Conservation (phyloP, 2,888 invertebrate species). For the Neoitamus cyanurus region DNA sequence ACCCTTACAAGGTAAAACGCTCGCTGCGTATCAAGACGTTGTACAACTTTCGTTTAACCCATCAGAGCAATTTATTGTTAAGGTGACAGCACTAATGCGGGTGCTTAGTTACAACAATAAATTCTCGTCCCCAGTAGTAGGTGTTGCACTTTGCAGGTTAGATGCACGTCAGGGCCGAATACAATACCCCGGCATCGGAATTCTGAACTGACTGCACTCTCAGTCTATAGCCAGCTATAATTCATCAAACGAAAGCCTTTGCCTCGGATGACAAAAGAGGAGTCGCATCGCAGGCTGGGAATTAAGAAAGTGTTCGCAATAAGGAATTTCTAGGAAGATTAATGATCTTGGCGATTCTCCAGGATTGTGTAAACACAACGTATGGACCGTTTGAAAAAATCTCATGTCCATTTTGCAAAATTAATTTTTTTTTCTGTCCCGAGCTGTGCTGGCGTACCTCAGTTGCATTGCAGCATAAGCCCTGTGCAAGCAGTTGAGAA, state of each 20-base stretch:
- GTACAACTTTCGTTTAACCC: not conserved
- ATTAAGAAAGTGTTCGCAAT: not conserved
- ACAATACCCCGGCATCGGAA: not conserved
- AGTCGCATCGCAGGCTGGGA: not conserved
- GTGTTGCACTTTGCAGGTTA: not conserved
- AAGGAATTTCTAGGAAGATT: slow-evolving; percentile 5
- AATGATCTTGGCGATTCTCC: not conserved
- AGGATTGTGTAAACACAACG: not conserved
- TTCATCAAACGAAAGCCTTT: slow-evolving; percentile 1
- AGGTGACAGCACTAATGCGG: not conserved
- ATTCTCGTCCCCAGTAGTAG: not conserved
- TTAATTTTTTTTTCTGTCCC: not conserved
- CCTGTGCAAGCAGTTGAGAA: not conserved
- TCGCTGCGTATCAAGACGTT: not conserved
- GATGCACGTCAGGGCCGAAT: not conserved
- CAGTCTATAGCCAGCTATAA: not conserved
- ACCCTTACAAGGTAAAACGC: not conserved
- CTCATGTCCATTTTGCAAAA: not conserved
- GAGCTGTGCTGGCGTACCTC: not conserved
- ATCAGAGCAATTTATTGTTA: not conserved
- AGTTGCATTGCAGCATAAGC: not conserved
- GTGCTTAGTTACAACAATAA: not conserved
- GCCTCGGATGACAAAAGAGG: not conserved
- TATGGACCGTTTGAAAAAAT: not conserved
- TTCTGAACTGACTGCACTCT: not conserved